Evolutionary conservation across 1,140 invertebrate genomes (phyloP).

Genomic region (Polypedilum pembai): DNA sequence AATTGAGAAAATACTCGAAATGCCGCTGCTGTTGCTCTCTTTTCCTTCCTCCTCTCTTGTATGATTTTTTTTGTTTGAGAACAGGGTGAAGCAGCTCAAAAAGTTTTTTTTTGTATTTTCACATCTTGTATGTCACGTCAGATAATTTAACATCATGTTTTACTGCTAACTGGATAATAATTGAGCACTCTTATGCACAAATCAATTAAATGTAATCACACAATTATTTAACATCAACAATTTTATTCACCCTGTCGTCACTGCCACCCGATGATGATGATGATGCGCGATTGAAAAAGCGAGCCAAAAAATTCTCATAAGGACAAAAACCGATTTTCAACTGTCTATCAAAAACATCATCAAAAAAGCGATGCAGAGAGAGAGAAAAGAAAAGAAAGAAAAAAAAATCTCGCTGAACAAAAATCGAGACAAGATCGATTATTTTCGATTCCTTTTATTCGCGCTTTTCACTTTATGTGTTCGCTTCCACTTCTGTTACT

Average conservation of each 20-base stretch:
- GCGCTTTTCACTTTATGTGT: constrained; percentile 18
- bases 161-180: constrained; percentile 18
- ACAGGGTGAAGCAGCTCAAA: not conserved
- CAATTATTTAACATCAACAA: constrained; percentile 19
- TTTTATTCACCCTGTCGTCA: constrained; percentile 1
- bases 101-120: not conserved
- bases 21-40: not conserved
- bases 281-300: not conserved
- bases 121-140: not conserved
- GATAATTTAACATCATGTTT: not conserved
- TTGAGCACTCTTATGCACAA: not conserved
- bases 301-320: constrained; percentile 17
- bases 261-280: too few species aligned
- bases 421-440: constrained; percentile 26
- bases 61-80: not conserved
- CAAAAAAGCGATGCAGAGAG: not conserved
- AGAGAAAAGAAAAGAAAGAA: not conserved
- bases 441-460: constrained; percentile 25
- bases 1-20: constrained; percentile 18
- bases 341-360: constrained; percentile 25
- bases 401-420: constrained; percentile 1
- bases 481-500: not conserved
- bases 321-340: constrained; percentile 23
- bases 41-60: too few species aligned
- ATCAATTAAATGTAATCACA: constrained; percentile 28